Conservation (phyloP, 1,140 invertebrate genomes). For the Dendrolimus punctatus region DNA sequence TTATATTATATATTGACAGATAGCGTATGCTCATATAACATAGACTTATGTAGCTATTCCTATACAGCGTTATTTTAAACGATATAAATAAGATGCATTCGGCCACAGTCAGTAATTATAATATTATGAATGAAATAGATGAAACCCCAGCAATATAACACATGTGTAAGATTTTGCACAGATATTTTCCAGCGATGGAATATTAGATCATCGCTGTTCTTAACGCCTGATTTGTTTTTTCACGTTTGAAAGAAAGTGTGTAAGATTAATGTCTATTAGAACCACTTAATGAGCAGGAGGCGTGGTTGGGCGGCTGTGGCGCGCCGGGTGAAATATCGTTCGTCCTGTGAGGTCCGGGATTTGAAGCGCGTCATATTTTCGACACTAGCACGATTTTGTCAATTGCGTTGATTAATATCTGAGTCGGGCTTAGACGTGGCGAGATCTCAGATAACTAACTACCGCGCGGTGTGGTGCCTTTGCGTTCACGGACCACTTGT, state of each 20-base stretch:
- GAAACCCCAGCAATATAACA: neutral
- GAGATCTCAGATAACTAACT: conserved; percentile 44
- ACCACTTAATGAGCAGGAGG: conserved; percentile 58
- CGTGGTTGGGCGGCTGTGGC: conserved; percentile 47
- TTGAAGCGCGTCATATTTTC: conserved; percentile 51
- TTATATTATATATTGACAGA: too few relatives aligned
- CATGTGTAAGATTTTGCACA: neutral
- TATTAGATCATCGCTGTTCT: conserved; percentile 2
- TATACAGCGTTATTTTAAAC: too few relatives aligned
- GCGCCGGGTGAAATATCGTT: conserved; percentile 57
- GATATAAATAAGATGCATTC: too few relatives aligned
- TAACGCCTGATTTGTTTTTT: conserved; percentile 7
- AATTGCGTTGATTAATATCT: conserved; percentile 60
- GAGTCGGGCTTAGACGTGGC: conserved; percentile 22
- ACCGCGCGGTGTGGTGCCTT: conserved; percentile 17
- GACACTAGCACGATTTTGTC: conserved; percentile 67
- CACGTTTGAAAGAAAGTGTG: conserved; percentile 37
- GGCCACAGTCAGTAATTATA: too few relatives aligned
- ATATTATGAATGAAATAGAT: too few relatives aligned
- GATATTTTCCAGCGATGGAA: conserved; percentile 1
- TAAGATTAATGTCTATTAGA: conserved; percentile 58
- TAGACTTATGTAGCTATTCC: too few relatives aligned
- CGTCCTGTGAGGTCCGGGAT: conserved; percentile 58
- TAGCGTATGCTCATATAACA: too few relatives aligned
- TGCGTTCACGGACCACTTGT: conserved; percentile 13